Evolutionary conservation across 2,113 vertebrate genomes (phyloP).

Genomic region (Tragulus kanchil): DNA sequence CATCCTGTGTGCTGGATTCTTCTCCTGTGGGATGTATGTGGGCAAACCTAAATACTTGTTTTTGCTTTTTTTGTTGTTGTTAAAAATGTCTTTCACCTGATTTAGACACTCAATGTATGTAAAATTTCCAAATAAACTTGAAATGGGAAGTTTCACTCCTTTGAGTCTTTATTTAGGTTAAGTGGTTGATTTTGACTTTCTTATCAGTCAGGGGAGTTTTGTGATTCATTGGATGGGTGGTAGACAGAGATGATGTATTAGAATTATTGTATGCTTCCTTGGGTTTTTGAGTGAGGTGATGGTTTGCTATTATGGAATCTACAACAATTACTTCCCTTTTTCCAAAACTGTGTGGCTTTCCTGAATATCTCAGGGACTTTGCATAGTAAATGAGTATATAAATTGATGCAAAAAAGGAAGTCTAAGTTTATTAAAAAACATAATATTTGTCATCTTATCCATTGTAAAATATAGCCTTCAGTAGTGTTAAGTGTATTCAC

Average conservation of each 20-base stretch:
- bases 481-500: background rate
- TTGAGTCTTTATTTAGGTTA: constrained; percentile 38
- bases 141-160: constrained; percentile 27
- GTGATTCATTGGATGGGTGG: background rate
- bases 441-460: background rate
- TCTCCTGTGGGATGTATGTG: background rate
- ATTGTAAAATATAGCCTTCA: background rate
- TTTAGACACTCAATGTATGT: background rate
- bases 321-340: background rate
- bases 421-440: background rate
- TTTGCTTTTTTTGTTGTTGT: background rate
- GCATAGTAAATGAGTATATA: background rate
- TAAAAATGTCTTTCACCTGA: background rate
- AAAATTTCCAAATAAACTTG: constrained; percentile 37
- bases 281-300: background rate
- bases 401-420: constrained; percentile 1
- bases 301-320: constrained; percentile 4
- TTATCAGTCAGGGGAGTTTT: background rate
- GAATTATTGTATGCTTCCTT: background rate
- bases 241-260: background rate
- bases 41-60: background rate
- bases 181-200: constrained; percentile 21
- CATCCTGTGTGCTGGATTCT: background rate
- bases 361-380: background rate
- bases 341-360: background rate